These are phyloP conservation scores for Leptosomus discolor DNA, from an alignment of 2,113 vertebrate genomes.

Conservation along the genomic window DNA sequence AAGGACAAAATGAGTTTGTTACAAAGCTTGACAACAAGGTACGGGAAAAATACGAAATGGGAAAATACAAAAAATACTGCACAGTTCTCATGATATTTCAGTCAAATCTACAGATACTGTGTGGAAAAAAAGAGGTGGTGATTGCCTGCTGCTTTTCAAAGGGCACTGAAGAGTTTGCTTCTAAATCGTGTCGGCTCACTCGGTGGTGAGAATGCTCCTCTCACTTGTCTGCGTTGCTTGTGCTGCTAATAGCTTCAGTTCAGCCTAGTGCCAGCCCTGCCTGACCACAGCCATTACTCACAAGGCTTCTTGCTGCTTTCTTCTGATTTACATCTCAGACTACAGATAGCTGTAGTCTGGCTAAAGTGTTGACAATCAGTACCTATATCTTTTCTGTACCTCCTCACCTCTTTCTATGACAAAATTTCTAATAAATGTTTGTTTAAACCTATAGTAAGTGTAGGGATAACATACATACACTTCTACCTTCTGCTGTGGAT, in stretches of 20 bases:
- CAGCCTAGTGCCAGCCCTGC: neutral
- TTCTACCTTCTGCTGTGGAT: neutral
- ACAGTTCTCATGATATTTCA: neutral
- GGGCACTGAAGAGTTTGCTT: neutral
- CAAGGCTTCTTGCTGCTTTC: neutral
- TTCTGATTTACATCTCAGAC: neutral
- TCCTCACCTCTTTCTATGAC: neutral
- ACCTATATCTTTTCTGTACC: neutral
- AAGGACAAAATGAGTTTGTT: conserved; percentile 32
- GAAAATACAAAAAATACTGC: neutral
- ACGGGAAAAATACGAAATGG: neutral
- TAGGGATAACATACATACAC: neutral
- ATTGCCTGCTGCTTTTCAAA: neutral
- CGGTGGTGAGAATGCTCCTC: no score
- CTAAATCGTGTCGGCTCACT: accelerated
- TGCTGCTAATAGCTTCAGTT: neutral
- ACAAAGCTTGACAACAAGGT: neutral
- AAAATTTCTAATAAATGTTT: neutral
- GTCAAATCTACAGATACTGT: neutral
- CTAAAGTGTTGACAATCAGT: neutral
- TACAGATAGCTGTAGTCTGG: neutral
- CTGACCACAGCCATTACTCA: neutral
- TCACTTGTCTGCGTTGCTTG: accelerated
- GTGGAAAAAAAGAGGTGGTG: neutral
- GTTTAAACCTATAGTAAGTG: neutral